Evolutionary conservation across 2,113 vertebrate genomes (phyloP), one percentile per base, ranked within the genome.

Genomic region (Tupaia chinensis): DNA sequence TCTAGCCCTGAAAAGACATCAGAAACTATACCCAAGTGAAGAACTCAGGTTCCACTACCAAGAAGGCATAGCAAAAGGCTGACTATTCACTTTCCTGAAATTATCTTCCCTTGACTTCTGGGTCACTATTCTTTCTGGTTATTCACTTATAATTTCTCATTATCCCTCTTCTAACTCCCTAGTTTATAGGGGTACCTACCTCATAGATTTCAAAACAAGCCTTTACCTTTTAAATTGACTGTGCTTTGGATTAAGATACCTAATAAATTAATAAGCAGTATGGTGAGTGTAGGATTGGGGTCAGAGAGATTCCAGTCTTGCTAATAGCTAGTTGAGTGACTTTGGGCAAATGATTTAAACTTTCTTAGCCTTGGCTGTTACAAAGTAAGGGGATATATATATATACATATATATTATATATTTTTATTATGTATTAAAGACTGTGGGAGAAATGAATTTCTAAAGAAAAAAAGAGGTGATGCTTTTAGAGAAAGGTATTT

Each of bases 381-480:
- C 79, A 17, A 12, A 79, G 74, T 63, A 93, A 93, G 12, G 92
- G 58, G 27, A 91, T 61, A 85, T 63, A 8, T 66, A 32, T 61
- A 32, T 79, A 76, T 32, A 32, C 32, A 32, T 32, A 32, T 32
- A 32, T 32, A 32, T n/a, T n/a, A n/a, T n/a, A n/a, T 82, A 32
- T 84, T 94, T 68, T 7, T 85, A 73, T 88, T 87, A 61, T 78
- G 3, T 84, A n/a, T 61, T 76, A 86, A 25, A 58, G 44, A 61
- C 61, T 80, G 1, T 66, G 58, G 54, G 73, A 87, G 12, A 84
- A 79, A n/a, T 76, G 58, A 65, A 92, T 95, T 92, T 95, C 23
- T 61, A 83, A 90, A 89, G 60, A 89, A 76, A 93, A 77, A 63
- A 89, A 76, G 92, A 77, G 58, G 56, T 96, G 22, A 92, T 92